Base-by-base conservation (phyloP, 2,797 vertebrate genomes). In the Sebastes taczanowskii region DNA sequence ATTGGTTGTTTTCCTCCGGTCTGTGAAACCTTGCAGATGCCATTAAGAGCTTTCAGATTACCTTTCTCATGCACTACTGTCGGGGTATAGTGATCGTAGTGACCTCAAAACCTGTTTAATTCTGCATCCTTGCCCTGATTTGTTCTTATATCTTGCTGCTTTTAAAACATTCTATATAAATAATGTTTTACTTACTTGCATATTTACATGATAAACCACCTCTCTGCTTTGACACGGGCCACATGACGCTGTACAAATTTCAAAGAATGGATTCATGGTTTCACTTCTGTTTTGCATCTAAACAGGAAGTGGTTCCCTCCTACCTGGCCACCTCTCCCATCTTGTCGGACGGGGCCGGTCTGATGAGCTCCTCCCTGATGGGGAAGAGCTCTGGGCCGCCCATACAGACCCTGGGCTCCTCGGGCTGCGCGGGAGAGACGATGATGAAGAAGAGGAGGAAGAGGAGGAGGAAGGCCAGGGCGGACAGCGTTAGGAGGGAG, bases 261-360 rank as follows among this genome's bases (percentile, higher is more conserved):
- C 46, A 49, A 49, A 49, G 46, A 49, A 49, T 18, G 18, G 16
- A 49, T 20, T 49, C 49, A n/a, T 10, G 49, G 49, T 53, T 53
- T 53, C 20, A 53, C 49, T 53, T 53, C 49, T 53, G 49, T 53
- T 53, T 22, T 53, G 4, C 9, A 2, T 53, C 49, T 11, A 53
- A 53, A 25, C 89, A 97, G 98, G 98, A 97, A 91, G 89, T 96
- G 32, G 95, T 99, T 88, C 98, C 98, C 9, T 94, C 91, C 67
- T 95, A 99, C 90, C 94, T 99, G 84, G 97, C 97, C 56, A 99
- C 98, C 3, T 99, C 98, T 30, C 98, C 98, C 0, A 99, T 99
- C 90, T 71, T 95, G 46, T 95, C 97, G 0, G 97, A 99, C 1
- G 96, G 95, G 3, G 88, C 88, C 29, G 2, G 86, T 11, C 91